Percentiles rank a stretch among this genome's conserved stretches.
Conservation (phyloP, 2,888 invertebrate species). For the Elegia similella region DNA sequence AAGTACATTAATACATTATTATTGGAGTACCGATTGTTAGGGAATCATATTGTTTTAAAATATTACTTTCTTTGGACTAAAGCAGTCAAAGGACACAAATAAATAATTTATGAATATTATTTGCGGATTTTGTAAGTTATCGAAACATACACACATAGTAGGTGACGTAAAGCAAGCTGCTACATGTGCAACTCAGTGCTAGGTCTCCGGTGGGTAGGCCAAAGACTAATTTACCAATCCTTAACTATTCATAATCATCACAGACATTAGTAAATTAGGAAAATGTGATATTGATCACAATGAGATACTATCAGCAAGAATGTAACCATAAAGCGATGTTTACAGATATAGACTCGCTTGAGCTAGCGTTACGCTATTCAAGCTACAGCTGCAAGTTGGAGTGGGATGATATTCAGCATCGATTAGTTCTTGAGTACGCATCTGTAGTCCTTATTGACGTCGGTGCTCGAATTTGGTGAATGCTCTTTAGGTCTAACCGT, state of each 20-base stretch:
- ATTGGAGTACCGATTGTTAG: neutral
- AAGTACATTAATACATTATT: neutral
- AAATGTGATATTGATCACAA: slow-evolving; percentile 65
- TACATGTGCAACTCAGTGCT: slow-evolving; percentile 35
- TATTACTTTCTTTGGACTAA: slow-evolving; percentile 9
- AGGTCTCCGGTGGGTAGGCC: slow-evolving; percentile 67
- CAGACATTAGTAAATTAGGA: slow-evolving; percentile 73
- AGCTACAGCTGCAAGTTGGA: slow-evolving; percentile 34
- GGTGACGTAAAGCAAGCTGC: slow-evolving; percentile 39
- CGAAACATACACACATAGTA: slow-evolving; percentile 24
- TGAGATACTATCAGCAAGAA: slow-evolving; percentile 50
- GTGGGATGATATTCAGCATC: slow-evolving; percentile 34
- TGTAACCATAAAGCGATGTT: slow-evolving; percentile 44
- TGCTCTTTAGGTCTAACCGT: slow-evolving; percentile 80
- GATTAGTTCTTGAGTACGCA: slow-evolving; percentile 78
- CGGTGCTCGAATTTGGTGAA: slow-evolving; percentile 73
- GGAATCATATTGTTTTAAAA: neutral
- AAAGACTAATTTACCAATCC: slow-evolving; percentile 47
- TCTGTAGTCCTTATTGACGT: slow-evolving; percentile 81
- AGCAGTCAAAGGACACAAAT: neutral
- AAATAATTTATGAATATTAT: neutral
- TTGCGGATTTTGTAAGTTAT: neutral
- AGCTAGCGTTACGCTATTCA: slow-evolving; percentile 45
- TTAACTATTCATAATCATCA: slow-evolving; percentile 70
- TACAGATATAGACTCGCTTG: slow-evolving; percentile 22